phyloP scores from a whole-genome alignment of 2,113 vertebrate species.

The Caranx ignobilis region DNA sequence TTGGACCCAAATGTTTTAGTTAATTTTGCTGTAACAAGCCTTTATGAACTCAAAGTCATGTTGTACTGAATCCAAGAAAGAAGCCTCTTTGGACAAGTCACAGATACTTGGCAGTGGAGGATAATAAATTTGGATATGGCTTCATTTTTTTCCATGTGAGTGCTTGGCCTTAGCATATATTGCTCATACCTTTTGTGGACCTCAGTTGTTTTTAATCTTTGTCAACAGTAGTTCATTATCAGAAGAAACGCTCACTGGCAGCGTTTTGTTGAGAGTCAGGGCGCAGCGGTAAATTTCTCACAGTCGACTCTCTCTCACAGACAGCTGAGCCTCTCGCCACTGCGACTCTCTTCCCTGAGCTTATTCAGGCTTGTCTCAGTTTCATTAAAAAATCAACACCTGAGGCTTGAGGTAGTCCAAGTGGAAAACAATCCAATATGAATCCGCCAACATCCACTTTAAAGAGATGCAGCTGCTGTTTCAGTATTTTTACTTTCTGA shows the following conservation, averaged over 20 bases:
- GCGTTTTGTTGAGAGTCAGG: neutral
- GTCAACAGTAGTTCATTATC: conserved; percentile 29
- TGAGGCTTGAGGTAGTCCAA: neutral
- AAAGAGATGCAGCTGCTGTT: neutral
- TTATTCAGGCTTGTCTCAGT: conserved; percentile 18
- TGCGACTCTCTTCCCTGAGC: conserved; percentile 11
- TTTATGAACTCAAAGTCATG: conserved; percentile 55
- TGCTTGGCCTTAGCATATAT: neutral
- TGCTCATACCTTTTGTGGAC: neutral
- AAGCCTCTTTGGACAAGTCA: conserved; percentile 8
- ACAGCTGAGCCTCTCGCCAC: conserved; percentile 3
- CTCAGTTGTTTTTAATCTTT: conserved; percentile 8
- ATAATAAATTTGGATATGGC: conserved; percentile 10
- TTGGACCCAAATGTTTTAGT: conserved; percentile 25
- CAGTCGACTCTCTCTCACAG: conserved; percentile 1
- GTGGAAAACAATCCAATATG: conserved; percentile 27
- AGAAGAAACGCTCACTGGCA: conserved; percentile 3
- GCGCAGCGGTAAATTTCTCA: conserved; percentile 20
- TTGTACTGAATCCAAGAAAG: conserved; percentile 37
- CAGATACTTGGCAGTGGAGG: conserved; percentile 24
- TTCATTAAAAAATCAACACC: conserved; percentile 40
- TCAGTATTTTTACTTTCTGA: neutral
- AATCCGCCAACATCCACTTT: neutral
- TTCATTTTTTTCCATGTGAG: conserved; percentile 4
- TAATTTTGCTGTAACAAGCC: conserved; percentile 50